Evolutionary conservation across 1,140 invertebrate species (phyloP), one percentile per base, ranked within the genome.

Genomic region (Plodia interpunctella): DNA sequence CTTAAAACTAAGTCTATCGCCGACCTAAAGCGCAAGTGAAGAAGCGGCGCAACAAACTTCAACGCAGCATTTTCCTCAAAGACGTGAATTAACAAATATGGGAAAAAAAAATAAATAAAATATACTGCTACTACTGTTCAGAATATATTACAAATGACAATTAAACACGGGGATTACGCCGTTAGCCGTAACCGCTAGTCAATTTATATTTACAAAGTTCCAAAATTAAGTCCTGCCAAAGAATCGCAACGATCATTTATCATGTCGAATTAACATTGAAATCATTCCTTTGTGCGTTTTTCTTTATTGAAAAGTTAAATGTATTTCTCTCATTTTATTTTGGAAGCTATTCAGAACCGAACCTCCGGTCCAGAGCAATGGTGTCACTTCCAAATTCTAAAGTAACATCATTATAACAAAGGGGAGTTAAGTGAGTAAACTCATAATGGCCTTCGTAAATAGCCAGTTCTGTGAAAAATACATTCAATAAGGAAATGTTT

Each of bases 401-500:
- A 68, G 57, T 60, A 62, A 64, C 60, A 35, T 68, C 66, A 49
- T 65, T 68, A 68, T 55, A 64, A 64, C 59, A 62, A 66, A 59
- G 60, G 49, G 56, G 57, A 44, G 38, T 44, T 15, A 17, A 44
- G 0, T 25, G 38, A 60, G 30, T 68, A 60, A 60, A 60, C 50
- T 60, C 51, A n/a, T 60, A 65, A 68, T 68, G 57, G 59, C 28
- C 57, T 53, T 59, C 52, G 38, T 59, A 8, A 66, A 63, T 32
- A 49, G 59, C 49, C 60, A 62, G 62, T 66, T 61, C 21, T 57
- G 28, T 62, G 38, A 61, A 61, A 60, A 65, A 57, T 60, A 58
- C 59, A 6, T 32, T 10, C 11, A 10, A 3, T 32, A 1, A 5
- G 2, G 30, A 32, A 32, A 32, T 32, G 8, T 32, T 32, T 32